phyloP scores from a whole-genome alignment of 2,888 invertebrate genomes.

The Chelonus formosanus region DNA sequence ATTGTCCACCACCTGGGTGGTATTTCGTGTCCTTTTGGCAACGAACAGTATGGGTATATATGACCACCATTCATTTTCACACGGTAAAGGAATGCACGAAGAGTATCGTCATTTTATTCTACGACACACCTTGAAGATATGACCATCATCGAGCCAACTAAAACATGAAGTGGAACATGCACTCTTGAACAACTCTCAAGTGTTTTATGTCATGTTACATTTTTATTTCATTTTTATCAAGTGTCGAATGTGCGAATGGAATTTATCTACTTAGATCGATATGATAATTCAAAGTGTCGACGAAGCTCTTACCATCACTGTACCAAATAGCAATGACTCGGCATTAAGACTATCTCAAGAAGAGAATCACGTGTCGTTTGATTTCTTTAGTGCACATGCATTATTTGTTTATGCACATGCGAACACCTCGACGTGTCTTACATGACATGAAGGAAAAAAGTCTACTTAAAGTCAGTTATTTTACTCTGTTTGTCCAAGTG shows the following conservation, averaged over 20 bases:
- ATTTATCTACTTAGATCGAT: slow-evolving; percentile 15
- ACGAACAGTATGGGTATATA: slow-evolving; percentile 7
- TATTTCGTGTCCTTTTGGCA: slow-evolving; percentile 33
- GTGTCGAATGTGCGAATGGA: slow-evolving; percentile 18
- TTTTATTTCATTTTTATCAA: background rate
- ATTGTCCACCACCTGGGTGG: slow-evolving; percentile 42
- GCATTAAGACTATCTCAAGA: slow-evolving; percentile 3
- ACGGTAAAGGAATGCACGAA: slow-evolving; percentile 7
- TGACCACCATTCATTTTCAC: slow-evolving; percentile 24
- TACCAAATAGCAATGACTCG: slow-evolving; percentile 27
- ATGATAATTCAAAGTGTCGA: slow-evolving; percentile 33
- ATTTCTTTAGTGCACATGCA: slow-evolving; percentile 11
- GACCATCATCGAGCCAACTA: too few species aligned
- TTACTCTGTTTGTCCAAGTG: background rate
- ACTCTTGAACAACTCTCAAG: background rate
- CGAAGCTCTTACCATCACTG: slow-evolving; percentile 14
- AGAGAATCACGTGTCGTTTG: slow-evolving; percentile 1
- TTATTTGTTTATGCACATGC: slow-evolving; percentile 25
- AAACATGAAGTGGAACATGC: background rate
- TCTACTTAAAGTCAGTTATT: slow-evolving; percentile 1
- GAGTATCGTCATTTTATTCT: background rate
- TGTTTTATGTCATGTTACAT: slow-evolving; percentile 3
- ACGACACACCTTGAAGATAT: too few species aligned
- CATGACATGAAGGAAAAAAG: background rate
- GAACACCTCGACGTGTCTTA: slow-evolving; percentile 25